phyloP scores from a whole-genome alignment of 2,113 vertebrate genomes.

The Podarcis muralis region DNA sequence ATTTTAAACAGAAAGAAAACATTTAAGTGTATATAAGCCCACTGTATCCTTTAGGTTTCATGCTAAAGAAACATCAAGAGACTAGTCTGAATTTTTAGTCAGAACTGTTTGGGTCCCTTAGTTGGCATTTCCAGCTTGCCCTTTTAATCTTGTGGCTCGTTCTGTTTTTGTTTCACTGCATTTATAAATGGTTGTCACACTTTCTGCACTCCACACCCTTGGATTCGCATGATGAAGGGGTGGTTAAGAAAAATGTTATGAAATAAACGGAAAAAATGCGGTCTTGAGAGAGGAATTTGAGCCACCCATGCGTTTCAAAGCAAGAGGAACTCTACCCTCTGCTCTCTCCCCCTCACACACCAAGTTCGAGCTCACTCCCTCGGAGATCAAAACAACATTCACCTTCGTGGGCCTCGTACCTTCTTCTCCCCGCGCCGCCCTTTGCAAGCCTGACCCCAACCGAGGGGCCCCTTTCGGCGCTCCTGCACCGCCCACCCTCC shows the following conservation, averaged over 20 bases:
- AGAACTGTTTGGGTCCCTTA: too few species aligned
- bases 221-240: not conserved
- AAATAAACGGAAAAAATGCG: not conserved
- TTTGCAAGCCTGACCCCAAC: not conserved
- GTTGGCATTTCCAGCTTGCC: not conserved
- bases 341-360: not conserved
- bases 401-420: not conserved
- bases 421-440: not conserved
- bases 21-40: not conserved
- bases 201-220: not conserved
- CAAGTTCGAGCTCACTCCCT: too few species aligned
- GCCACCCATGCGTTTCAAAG: not conserved
- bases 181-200: not conserved
- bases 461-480: not conserved
- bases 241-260: not conserved
- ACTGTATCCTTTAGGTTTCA: not conserved
- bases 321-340: not conserved
- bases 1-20: not conserved
- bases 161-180: too few species aligned
- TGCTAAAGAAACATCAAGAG: not conserved
- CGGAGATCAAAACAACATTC: not conserved
- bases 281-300: not conserved
- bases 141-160: not conserved
- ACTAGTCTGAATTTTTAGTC: too few species aligned
- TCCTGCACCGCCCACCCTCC: too few species aligned